These are phyloP conservation scores for Zhuqinia jingwanae DNA, from an alignment of 2,888 invertebrate species.

Conservation along the genomic window DNA sequence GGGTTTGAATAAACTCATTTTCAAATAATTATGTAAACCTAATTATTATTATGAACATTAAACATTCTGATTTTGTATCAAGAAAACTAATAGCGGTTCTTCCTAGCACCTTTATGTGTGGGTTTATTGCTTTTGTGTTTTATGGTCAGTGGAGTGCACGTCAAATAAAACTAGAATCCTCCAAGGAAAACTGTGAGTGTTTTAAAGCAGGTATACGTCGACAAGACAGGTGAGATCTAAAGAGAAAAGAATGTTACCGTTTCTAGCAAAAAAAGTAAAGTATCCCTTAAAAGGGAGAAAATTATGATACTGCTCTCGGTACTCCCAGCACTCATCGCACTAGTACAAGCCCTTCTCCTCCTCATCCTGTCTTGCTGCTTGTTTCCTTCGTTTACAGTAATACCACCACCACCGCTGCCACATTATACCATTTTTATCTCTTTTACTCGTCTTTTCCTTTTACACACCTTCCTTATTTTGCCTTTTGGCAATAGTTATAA, in stretches of 20 bases:
- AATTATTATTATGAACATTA: too few species aligned
- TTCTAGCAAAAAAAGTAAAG: background rate
- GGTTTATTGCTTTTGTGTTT: conserved; percentile 8
- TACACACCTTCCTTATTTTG: background rate
- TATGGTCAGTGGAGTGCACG: background rate
- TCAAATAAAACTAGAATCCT: background rate
- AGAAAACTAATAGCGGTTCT: too few species aligned
- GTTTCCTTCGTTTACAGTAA: background rate
- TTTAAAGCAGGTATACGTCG: conserved; percentile 1
- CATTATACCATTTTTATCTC: conserved; percentile 5
- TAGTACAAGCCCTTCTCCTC: too few species aligned
- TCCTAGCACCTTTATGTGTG: too few species aligned
- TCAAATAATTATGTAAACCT: too few species aligned
- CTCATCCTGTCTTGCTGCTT: too few species aligned
- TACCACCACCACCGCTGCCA: too few species aligned
- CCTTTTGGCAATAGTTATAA: background rate
- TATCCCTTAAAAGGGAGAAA: background rate
- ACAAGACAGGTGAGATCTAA: conserved; percentile 22
- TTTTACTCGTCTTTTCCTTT: background rate
- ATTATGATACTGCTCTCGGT: too few species aligned
- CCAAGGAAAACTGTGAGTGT: conserved; percentile 11
- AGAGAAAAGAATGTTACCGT: background rate
- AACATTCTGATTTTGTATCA: too few species aligned
- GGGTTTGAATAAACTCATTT: too few species aligned
- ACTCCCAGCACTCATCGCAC: too few species aligned